Evolutionary conservation across 2,113 vertebrate genomes (phyloP).

Genomic region (Prionailurus viverrinus): DNA sequence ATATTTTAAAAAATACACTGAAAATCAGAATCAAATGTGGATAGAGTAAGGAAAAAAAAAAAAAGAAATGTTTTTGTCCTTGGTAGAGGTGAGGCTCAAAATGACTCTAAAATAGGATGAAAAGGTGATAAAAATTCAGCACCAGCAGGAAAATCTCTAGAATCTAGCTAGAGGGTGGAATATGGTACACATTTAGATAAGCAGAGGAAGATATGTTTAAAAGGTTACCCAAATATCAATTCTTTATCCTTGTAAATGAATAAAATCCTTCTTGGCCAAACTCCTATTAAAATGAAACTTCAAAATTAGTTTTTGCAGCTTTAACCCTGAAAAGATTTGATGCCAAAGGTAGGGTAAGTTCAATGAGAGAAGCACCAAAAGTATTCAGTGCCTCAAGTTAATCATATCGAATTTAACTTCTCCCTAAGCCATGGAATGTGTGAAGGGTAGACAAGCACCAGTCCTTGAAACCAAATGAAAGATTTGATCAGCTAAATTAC

Average conservation of each 20-base stretch:
- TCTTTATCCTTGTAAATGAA: slow-evolving; percentile 32
- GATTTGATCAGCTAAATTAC: background rate
- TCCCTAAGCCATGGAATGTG: background rate
- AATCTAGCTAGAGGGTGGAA: background rate
- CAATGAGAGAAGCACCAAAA: background rate
- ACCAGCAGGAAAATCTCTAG: background rate
- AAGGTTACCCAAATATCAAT: slow-evolving; percentile 31
- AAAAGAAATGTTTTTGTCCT: slow-evolving; percentile 17
- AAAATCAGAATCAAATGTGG: slow-evolving; percentile 29
- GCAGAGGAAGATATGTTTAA: slow-evolving; percentile 9
- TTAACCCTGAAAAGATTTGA: slow-evolving; percentile 51
- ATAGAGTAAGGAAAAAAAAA: background rate
- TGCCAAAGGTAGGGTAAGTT: slow-evolving; percentile 16
- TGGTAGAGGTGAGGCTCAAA: slow-evolving; percentile 38
- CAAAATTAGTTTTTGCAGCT: slow-evolving; percentile 43
- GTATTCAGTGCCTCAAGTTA: slow-evolving; percentile 43
- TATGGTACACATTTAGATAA: background rate
- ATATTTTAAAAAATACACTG: background rate
- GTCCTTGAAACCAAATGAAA: slow-evolving; percentile 13
- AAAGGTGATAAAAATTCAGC: slow-evolving; percentile 52
- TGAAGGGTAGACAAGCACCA: slow-evolving; percentile 31
- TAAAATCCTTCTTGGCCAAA: slow-evolving; percentile 16
- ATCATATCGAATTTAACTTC: slow-evolving; percentile 49
- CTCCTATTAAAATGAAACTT: slow-evolving; percentile 49
- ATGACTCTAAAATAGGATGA: slow-evolving; percentile 38